Percentiles rank a stretch among this genome's conserved stretches.
These are phyloP conservation scores for Marasmarcha lunaedactyla DNA, from an alignment of 2,888 invertebrate genomes.

Conservation along the genomic window DNA sequence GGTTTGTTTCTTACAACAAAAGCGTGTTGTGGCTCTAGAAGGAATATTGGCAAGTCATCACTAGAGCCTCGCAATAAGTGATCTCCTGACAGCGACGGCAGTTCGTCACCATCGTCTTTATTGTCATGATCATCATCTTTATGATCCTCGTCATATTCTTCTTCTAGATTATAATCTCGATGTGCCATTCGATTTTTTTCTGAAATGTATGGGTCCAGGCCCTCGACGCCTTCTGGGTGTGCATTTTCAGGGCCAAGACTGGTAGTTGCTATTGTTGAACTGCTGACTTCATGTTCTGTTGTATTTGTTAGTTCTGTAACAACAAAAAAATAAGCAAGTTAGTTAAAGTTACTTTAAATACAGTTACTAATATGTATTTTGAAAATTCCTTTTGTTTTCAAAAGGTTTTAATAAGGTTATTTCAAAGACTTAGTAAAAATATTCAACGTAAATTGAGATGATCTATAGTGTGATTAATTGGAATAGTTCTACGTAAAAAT, in stretches of 20 bases:
- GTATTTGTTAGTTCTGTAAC: slow-evolving; percentile 51
- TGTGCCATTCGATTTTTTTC: slow-evolving; percentile 51
- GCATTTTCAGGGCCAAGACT: slow-evolving; percentile 57
- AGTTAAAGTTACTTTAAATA: slow-evolving; percentile 1
- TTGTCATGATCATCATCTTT: slow-evolving; percentile 60
- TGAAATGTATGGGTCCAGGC: slow-evolving; percentile 58
- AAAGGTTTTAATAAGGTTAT: too few species aligned
- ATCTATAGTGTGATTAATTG: too few species aligned
- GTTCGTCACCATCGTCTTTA: slow-evolving; percentile 59
- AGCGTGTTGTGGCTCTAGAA: slow-evolving; percentile 87
- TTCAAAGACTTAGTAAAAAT: too few species aligned
- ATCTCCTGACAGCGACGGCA: slow-evolving; percentile 56
- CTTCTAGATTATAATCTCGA: slow-evolving; percentile 58
- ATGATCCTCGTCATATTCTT: slow-evolving; percentile 55
- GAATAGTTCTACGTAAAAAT: too few species aligned
- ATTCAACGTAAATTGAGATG: too few species aligned
- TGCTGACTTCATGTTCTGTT: slow-evolving; percentile 41
- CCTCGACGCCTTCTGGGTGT: slow-evolving; percentile 59
- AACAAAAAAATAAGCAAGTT: slow-evolving; percentile 18
- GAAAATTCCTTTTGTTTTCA: too few species aligned
- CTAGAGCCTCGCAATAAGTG: slow-evolving; percentile 67
- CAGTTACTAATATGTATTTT: neutral
- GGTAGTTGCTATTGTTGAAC: slow-evolving; percentile 38
- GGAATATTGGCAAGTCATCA: slow-evolving; percentile 85
- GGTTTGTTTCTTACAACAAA: slow-evolving; percentile 94